Conservation (phyloP, 2,888 invertebrate species). For the Drosophila monieri region DNA sequence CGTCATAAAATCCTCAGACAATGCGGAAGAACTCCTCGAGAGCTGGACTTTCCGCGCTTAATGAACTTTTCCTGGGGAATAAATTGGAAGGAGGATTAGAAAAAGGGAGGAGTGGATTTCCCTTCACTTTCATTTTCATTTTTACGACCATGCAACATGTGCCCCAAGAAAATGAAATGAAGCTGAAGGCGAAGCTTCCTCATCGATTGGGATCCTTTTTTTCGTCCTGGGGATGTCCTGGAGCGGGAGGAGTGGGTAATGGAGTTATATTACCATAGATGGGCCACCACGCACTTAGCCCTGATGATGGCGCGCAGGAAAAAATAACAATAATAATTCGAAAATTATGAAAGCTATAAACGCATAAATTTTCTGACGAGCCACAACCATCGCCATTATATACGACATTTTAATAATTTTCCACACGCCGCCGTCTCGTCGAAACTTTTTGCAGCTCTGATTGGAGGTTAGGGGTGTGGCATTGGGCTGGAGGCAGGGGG, state of each 20-base stretch:
- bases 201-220: constrained; percentile 37
- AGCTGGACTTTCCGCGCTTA: constrained; percentile 9
- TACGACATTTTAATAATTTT: constrained; percentile 79
- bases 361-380: constrained; percentile 70
- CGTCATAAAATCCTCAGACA: constrained; percentile 34
- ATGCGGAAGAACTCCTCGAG: constrained; percentile 6
- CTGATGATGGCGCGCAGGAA: constrained; percentile 57
- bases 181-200: background rate
- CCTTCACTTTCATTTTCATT: constrained; percentile 9
- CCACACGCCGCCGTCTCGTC: constrained; percentile 65
- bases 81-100: constrained; percentile 3
- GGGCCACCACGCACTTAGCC: constrained; percentile 67
- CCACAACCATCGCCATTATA: constrained; percentile 67
- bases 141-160: constrained; percentile 42
- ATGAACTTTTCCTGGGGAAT: constrained; percentile 29
- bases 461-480: constrained; percentile 4
- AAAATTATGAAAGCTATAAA: constrained; percentile 78
- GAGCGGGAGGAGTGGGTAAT: constrained; percentile 8
- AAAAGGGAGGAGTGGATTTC: constrained; percentile 1
- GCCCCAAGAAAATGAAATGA: constrained; percentile 14
- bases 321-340: constrained; percentile 77
- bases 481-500: background rate
- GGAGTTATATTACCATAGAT: constrained; percentile 12
- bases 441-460: constrained; percentile 41
- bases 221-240: background rate